These are phyloP conservation scores for Hyphantria cunea DNA, from an alignment of 1,140 invertebrate species.

Conservation along the genomic window DNA sequence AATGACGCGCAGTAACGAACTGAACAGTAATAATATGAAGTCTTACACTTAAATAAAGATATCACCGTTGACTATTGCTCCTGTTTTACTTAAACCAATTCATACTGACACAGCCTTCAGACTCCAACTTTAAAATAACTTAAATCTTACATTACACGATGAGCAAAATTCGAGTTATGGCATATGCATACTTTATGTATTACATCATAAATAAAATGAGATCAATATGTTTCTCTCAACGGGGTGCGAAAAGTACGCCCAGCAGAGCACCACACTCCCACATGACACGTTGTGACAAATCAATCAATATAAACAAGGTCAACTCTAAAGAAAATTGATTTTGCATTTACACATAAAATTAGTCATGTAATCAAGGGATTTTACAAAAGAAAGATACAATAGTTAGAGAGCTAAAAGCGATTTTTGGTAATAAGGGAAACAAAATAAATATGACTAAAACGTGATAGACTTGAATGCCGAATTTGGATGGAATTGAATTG, in stretches of 20 bases:
- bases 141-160: conserved; percentile 54
- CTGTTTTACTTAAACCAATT: conserved; percentile 23
- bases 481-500: conserved; percentile 40
- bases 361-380: conserved; percentile 47
- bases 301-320: conserved; percentile 16
- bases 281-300: conserved; percentile 33
- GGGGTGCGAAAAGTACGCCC: conserved; percentile 12
- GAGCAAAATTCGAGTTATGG: conserved; percentile 67
- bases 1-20: not conserved
- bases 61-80: conserved; percentile 7
- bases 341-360: conserved; percentile 38
- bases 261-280: conserved; percentile 7
- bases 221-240: conserved; percentile 61
- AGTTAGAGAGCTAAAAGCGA: conserved; percentile 65
- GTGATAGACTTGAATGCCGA: conserved; percentile 36
- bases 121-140: conserved; percentile 39
- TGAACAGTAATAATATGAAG: not conserved
- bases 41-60: conserved; percentile 13
- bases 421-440: conserved; percentile 56
- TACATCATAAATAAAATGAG: conserved; percentile 72
- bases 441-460: conserved; percentile 58
- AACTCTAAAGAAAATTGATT: conserved; percentile 48
- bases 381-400: conserved; percentile 43
- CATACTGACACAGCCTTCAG: conserved; percentile 40
- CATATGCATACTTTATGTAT: conserved; percentile 60